Conservation (phyloP, 2,888 invertebrate genomes). For the Drosophila pseudotalamancana region DNA sequence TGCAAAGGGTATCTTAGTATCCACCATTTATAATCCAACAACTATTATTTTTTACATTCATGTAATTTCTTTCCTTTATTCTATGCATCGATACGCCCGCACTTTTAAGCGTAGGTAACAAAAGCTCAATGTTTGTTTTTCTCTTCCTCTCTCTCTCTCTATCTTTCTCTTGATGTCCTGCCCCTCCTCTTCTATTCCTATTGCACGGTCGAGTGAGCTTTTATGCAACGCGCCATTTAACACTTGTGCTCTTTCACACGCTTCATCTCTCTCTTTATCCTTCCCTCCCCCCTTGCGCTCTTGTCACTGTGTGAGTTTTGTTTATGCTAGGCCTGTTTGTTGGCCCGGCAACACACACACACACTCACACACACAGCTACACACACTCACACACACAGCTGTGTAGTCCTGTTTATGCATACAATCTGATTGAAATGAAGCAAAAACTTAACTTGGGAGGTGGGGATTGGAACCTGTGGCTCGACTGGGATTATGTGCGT, state of each 20-base stretch:
- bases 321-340: conserved; percentile 70
- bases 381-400: conserved; percentile 2
- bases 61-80: too few species aligned
- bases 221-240: conserved; percentile 3
- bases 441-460: conserved; percentile 9
- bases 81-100: background rate
- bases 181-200: too few species aligned
- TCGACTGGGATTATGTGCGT: conserved; percentile 48
- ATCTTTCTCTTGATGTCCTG: too few species aligned
- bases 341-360: conserved; percentile 58
- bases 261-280: background rate
- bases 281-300: background rate
- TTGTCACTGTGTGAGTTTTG: conserved; percentile 45
- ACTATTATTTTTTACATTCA: too few species aligned
- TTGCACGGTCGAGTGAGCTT: conserved; percentile 44
- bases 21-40: too few species aligned
- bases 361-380: conserved; percentile 5
- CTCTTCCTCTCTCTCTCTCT: background rate
- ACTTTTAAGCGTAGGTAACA: conserved; percentile 2
- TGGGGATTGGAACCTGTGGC: conserved; percentile 39
- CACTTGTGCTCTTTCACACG: background rate
- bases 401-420: conserved; percentile 59
- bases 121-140: conserved; percentile 25
- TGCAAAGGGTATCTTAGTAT: too few species aligned
- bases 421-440: conserved; percentile 64